Evolutionary conservation across 1,140 invertebrate genomes (phyloP).

Genomic region (Polypedilum vanderplanki): DNA sequence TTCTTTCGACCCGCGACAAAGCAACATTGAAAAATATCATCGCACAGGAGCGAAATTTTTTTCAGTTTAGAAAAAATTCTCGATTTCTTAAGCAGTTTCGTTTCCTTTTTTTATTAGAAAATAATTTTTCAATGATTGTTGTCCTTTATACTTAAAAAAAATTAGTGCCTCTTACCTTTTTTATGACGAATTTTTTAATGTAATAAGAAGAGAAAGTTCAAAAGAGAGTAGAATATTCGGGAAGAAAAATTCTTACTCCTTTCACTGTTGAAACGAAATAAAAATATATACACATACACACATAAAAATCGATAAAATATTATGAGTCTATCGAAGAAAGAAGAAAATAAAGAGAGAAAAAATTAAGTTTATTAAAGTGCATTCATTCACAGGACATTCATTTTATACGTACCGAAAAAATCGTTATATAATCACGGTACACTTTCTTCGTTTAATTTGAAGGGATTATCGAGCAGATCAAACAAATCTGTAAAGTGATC

Average conservation of each 20-base stretch:
- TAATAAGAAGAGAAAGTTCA: no score
- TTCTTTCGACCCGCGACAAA: neutral
- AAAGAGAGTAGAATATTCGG: no score
- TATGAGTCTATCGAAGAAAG: neutral
- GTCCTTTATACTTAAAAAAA: neutral
- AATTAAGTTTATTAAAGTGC: neutral
- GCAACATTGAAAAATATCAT: neutral
- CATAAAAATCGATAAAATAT: neutral
- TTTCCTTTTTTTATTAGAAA: neutral
- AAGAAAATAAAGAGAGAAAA: neutral
- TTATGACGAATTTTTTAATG: neutral
- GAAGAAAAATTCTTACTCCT: no score
- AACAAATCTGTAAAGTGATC: neutral
- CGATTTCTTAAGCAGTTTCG: neutral
- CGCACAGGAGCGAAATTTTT: constrained; percentile 7
- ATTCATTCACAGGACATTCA: neutral
- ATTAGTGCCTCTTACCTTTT: constrained; percentile 17
- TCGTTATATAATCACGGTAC: constrained; percentile 1
- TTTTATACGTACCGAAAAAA: neutral
- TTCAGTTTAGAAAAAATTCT: neutral
- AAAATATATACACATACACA: neutral
- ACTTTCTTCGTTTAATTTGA: neutral
- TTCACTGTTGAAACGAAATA: no score
- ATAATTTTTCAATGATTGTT: neutral
- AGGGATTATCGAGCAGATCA: neutral